Evolutionary conservation across 2,113 vertebrate genomes (phyloP).

Genomic region (Erinaceus europaeus): DNA sequence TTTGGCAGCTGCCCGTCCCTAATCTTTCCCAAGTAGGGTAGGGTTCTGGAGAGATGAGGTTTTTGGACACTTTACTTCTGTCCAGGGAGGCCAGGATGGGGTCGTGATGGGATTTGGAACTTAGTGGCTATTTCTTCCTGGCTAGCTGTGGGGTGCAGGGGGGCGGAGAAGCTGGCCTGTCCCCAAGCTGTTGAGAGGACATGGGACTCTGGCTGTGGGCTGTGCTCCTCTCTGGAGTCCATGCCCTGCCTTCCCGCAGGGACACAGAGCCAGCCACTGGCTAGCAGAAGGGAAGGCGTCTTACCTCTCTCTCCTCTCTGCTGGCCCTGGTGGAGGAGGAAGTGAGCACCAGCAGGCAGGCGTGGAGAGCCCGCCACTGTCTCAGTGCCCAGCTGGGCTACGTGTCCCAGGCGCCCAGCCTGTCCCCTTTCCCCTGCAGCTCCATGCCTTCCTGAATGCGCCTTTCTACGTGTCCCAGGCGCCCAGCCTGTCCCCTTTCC

Average conservation of each 20-base stretch:
- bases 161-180: not conserved
- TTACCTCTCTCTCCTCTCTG: conserved; percentile 72
- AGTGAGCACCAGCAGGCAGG: too few species aligned
- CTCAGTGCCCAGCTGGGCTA: conserved; percentile 78
- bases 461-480: conserved; percentile 36
- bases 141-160: too few species aligned
- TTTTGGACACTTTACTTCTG: too few species aligned
- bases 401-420: not conserved
- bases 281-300: not conserved
- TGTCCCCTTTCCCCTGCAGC: not conserved
- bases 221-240: not conserved
- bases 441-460: conserved; percentile 57
- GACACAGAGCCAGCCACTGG: not conserved
- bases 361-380: too few species aligned
- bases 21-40: too few species aligned
- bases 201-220: not conserved
- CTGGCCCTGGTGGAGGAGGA: too few species aligned
- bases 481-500: not conserved
- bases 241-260: not conserved
- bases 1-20: too few species aligned
- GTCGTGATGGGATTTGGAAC: too few species aligned
- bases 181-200: not conserved
- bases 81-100: too few species aligned
- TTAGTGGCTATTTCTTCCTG: too few species aligned
- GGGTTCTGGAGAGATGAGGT: too few species aligned